These are phyloP conservation scores for Girardia tigrina DNA, from an alignment of 2,888 invertebrate species.

Conservation along the genomic window DNA sequence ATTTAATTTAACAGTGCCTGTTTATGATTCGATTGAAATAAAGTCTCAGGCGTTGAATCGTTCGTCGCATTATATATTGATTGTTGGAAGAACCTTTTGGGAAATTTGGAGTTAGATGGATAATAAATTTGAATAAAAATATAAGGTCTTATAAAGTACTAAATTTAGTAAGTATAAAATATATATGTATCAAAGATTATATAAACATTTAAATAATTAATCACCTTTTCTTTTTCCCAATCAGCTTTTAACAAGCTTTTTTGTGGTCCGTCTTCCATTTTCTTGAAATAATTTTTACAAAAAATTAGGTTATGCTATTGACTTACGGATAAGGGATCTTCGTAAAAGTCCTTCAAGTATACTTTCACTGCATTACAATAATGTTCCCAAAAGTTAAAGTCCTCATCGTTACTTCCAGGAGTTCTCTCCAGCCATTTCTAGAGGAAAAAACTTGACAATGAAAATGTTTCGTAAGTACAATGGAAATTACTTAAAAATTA, in stretches of 20 bases:
- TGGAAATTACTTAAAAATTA: too few species aligned
- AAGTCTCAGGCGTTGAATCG: too few species aligned
- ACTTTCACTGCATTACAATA: conserved; percentile 57
- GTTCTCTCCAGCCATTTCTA: conserved; percentile 76
- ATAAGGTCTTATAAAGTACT: too few species aligned
- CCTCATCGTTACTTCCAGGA: conserved; percentile 67
- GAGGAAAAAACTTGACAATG: too few species aligned
- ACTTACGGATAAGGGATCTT: conserved; percentile 46
- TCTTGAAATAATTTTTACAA: neutral
- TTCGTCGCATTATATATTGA: too few species aligned
- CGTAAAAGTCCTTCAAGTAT: conserved; percentile 55
- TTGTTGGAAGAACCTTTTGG: too few species aligned
- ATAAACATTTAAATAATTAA: neutral
- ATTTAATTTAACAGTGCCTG: too few species aligned
- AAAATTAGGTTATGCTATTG: conserved; percentile 45
- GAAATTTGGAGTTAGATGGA: too few species aligned
- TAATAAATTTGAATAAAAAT: too few species aligned
- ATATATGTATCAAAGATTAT: neutral
- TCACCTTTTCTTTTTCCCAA: conserved; percentile 3
- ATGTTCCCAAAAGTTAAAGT: conserved; percentile 85
- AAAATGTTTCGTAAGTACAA: too few species aligned
- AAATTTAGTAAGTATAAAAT: too few species aligned
- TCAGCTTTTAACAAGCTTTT: neutral
- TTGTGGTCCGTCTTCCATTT: neutral
- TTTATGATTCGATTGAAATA: too few species aligned